Evolutionary conservation across 2,888 invertebrate genomes (phyloP), one percentile per base, ranked within the genome.

Genomic region (Torymus auratus): DNA sequence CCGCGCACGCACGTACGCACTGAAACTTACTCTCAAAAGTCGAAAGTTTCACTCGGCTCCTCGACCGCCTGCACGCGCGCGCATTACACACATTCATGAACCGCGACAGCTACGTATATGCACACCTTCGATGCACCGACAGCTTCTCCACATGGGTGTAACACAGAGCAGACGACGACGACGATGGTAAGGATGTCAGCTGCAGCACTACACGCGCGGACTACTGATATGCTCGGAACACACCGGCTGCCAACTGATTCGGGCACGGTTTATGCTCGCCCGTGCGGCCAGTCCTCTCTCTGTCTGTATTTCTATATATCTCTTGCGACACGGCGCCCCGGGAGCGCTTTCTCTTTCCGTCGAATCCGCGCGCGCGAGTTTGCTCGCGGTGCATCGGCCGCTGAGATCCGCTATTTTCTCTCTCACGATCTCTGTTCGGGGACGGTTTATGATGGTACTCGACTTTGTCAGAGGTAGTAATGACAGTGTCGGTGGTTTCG

Each of bases 341-440:
- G 14, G 69, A 68, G 68, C 81, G 77, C 81, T 81, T 81, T 81
- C 81, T 81, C 79, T 80, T 74, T 74, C 76, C 52, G 72, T 76
- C 56, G 61, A 72, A 73, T 76, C 74, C 61, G 61, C 76, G 60
- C 23, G 52, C 56, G 10, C 10, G 23, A 41, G 41, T 5, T 41
- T 7, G 41, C 41, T 68, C 55, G 61, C 61, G 23, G 41, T 76
- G 56, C 67, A 58, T 58, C 68, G 61, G 11, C n/a, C 58, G 28
- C 41, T 41, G 41, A 41, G 41, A 41, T 41, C 41, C 41, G 41
- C 10, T 41, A 55, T 4, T 10, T 10, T 14, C 41, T 56, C 2
- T 41, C 61, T 68, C 53, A n/a, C n/a, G n/a, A n/a, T 53, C 61
- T n/a, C 52, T n/a, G 55, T 62, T 58, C 3, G 7, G 7, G 7